Percentiles rank a stretch among this genome's conserved stretches.
Evolutionary conservation across 2,888 invertebrate species (phyloP).

Genomic region (Eupithecia centaureata): DNA sequence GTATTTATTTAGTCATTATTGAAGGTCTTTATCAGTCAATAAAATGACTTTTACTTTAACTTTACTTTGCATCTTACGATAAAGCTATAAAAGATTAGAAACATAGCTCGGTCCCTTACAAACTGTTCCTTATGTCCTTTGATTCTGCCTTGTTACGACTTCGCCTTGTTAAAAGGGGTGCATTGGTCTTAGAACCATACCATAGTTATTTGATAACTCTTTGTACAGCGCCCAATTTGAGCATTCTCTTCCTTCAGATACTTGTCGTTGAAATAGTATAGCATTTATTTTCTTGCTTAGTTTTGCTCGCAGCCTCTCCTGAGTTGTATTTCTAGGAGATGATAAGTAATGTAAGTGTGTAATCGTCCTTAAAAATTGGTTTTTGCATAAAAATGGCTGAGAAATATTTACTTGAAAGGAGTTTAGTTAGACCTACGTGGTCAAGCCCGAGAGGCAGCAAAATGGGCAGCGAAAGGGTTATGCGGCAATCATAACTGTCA

Average conservation of each 20-base stretch:
- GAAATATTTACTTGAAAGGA: no score
- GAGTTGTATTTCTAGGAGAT: not conserved
- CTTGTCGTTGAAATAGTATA: not conserved
- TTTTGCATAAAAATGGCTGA: no score
- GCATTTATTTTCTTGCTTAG: not conserved
- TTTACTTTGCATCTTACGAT: no score
- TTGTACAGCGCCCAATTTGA: conserved; percentile 35
- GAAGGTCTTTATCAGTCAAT: no score
- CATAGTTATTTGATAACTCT: conserved; percentile 42
- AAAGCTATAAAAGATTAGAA: not conserved
- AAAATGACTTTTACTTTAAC: no score
- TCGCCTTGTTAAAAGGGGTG: conserved; percentile 51
- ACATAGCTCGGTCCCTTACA: conserved; percentile 6
- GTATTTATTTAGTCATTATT: no score
- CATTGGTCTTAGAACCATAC: conserved; percentile 33
- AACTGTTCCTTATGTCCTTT: conserved; percentile 47
- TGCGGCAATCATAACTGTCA: no score
- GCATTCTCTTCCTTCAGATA: conserved; percentile 29
- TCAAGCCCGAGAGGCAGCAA: not conserved
- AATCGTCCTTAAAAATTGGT: not conserved
- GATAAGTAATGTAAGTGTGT: not conserved
- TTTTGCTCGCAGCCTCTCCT: not conserved
- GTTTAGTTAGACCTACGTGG: not conserved
- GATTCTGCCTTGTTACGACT: conserved; percentile 55
- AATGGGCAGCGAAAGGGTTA: no score